Conservation (phyloP, 2,888 invertebrate genomes). For the Stenoptilia bipunctidactyla region DNA sequence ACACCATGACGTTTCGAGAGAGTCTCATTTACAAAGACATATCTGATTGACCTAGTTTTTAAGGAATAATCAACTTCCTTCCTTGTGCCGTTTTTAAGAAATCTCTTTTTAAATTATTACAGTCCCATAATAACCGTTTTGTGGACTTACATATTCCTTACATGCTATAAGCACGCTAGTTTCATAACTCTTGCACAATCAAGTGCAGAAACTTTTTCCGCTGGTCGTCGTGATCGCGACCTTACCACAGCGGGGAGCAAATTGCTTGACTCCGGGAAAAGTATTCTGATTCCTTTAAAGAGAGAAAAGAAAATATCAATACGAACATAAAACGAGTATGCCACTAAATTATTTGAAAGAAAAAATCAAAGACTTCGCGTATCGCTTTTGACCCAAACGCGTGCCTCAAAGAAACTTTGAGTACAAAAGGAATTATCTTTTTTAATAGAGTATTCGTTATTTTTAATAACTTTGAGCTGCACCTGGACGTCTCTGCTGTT, state of each 20-base stretch:
- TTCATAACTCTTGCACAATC: too few relatives aligned
- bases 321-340: constrained; percentile 6
- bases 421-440: constrained; percentile 1
- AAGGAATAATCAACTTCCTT: too few relatives aligned
- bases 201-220: too few relatives aligned
- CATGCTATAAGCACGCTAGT: too few relatives aligned
- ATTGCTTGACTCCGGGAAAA: constrained; percentile 38
- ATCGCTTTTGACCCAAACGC: background rate
- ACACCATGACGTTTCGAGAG: too few relatives aligned
- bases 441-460: background rate
- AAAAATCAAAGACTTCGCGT: background rate
- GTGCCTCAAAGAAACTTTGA: background rate
- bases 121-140: too few relatives aligned
- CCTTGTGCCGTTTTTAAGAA: too few relatives aligned
- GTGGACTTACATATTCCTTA: too few relatives aligned
- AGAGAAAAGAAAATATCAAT: constrained; percentile 6
- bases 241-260: constrained; percentile 47
- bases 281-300: constrained; percentile 9
- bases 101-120: too few relatives aligned
- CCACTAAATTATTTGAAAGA: too few relatives aligned
- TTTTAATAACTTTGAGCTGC: constrained; percentile 26
- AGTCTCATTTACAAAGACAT: too few relatives aligned
- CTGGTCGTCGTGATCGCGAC: constrained; percentile 22
- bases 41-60: too few relatives aligned
- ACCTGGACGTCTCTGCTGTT: constrained; percentile 65